These are phyloP conservation scores for Grammomys dolichurus DNA, from an alignment of 2,113 vertebrate species.

Conservation along the genomic window DNA sequence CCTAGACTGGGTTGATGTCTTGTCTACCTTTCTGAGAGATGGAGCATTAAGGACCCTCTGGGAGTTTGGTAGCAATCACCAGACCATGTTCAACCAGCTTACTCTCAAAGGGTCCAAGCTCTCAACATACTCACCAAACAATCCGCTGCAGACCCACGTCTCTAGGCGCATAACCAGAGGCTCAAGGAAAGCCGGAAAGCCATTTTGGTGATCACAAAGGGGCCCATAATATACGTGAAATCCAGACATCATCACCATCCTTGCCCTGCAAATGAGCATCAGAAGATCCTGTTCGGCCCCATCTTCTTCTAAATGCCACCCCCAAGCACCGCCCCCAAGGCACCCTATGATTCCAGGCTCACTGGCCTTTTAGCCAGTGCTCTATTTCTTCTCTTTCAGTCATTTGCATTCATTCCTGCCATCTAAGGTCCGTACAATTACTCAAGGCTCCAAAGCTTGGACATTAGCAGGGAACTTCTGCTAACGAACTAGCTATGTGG, in stretches of 20 bases:
- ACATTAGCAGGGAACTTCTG: too few relatives aligned
- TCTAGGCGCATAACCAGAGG: rapidly evolving
- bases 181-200: rapidly evolving
- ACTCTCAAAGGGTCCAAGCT: not conserved
- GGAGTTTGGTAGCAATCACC: too few relatives aligned
- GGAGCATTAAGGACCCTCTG: too few relatives aligned
- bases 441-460: not conserved
- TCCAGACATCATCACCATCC: rapidly evolving
- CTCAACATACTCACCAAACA: not conserved
- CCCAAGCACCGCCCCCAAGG: not conserved
- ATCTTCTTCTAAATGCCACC: not conserved
- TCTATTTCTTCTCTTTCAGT: not conserved
- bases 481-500: not conserved
- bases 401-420: not conserved
- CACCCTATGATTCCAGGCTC: not conserved
- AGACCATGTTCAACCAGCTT: rapidly evolving
- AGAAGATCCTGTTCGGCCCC: not conserved
- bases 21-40: not conserved
- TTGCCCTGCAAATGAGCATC: not conserved
- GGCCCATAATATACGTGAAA: rapidly evolving
- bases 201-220: rapidly evolving
- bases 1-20: not conserved
- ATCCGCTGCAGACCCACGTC: not conserved
- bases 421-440: not conserved
- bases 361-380: not conserved